Percentiles rank a stretch among this genome's conserved stretches.
These are phyloP conservation scores for Ochotona princeps DNA, from an alignment of 2,113 vertebrate genomes.

Conservation along the genomic window DNA sequence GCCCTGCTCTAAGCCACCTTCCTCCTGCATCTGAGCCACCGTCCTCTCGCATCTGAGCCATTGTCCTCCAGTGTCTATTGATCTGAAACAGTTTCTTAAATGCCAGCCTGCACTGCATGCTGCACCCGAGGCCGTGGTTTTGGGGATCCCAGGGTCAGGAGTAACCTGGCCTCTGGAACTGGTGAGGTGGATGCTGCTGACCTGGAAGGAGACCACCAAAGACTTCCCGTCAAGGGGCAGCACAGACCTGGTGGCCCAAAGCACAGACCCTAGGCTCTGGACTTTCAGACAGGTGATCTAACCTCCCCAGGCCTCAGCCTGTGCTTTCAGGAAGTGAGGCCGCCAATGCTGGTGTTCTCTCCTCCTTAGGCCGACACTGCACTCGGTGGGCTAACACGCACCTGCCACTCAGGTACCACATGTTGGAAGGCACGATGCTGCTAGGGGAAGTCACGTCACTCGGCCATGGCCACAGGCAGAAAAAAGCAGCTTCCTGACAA, in stretches of 20 bases:
- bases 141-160: too few species aligned
- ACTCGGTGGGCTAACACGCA: not conserved
- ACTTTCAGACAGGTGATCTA: not conserved
- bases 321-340: not conserved
- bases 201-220: not conserved
- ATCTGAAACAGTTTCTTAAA: not conserved
- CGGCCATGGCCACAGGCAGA: not conserved
- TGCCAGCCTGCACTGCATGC: not conserved
- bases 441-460: not conserved
- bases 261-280: not conserved
- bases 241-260: too few species aligned
- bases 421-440: not conserved
- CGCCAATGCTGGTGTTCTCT: too few species aligned
- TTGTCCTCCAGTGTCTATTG: not conserved
- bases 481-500: not conserved
- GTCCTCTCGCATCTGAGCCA: not conserved
- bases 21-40: too few species aligned
- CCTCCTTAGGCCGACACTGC: not conserved
- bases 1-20: too few species aligned
- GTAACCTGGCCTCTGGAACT: too few species aligned
- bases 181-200: not conserved
- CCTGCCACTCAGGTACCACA: not conserved
- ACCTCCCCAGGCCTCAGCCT: not conserved
- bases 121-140: too few species aligned
- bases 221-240: not conserved